Evolutionary conservation across 2,113 vertebrate genomes (phyloP).

Genomic region (Jacana jacana): DNA sequence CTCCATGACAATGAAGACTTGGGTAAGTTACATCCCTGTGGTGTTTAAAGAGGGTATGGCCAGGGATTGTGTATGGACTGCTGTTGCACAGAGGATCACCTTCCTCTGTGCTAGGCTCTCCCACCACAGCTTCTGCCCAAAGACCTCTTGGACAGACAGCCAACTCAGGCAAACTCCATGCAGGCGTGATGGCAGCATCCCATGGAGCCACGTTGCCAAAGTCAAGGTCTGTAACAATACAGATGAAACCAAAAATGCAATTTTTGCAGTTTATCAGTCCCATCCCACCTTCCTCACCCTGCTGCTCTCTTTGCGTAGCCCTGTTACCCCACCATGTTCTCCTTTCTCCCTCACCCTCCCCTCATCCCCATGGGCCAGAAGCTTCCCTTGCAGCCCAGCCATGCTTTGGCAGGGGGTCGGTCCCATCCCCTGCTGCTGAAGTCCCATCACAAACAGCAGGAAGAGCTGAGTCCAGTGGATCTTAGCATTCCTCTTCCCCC

Average conservation of each 20-base stretch:
- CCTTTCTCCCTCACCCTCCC: background rate
- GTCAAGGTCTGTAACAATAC: background rate
- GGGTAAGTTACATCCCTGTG: background rate
- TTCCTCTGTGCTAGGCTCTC: background rate
- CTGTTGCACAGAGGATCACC: background rate
- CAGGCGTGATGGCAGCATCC: background rate
- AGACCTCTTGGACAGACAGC: background rate
- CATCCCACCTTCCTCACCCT: background rate
- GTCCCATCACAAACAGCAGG: accelerated
- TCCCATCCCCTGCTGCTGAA: background rate
- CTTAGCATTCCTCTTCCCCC: background rate
- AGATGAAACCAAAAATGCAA: accelerated
- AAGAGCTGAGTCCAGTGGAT: background rate
- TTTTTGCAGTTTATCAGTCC: background rate
- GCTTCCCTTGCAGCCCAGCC: background rate
- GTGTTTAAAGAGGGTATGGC: background rate
- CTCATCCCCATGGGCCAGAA: background rate
- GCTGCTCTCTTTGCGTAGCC: background rate
- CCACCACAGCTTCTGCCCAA: background rate
- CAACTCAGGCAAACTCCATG: accelerated
- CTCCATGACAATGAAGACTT: accelerated
- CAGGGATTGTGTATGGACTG: background rate
- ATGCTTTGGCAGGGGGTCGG: accelerated
- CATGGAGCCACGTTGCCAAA: accelerated
- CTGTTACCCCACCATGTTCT: accelerated